Percentiles rank a stretch among this genome's conserved stretches.
These are phyloP conservation scores for Lepidocyrtoides sp. DNA, from an alignment of 2,888 invertebrate species.

Conservation along the genomic window DNA sequence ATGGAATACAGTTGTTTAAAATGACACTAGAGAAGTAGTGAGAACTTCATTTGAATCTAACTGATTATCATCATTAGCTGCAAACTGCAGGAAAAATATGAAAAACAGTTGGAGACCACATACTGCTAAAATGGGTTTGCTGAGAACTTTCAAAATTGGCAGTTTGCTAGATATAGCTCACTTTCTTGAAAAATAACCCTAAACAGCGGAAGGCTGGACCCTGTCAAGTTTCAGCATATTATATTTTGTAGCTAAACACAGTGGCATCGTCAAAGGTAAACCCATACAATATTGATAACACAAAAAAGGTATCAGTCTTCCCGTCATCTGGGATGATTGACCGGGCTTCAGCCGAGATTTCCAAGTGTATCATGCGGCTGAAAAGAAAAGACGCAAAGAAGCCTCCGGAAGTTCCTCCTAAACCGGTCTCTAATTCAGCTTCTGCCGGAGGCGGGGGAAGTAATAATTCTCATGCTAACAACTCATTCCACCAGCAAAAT, in stretches of 20 bases:
- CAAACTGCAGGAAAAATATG: too few species aligned
- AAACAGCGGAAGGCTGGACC: not conserved
- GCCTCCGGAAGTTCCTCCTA: conserved; percentile 82
- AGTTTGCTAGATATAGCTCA: conserved; percentile 23
- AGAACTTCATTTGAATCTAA: too few species aligned
- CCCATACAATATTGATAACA: conserved; percentile 81
- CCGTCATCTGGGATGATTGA: conserved; percentile 96
- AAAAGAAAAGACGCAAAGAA: conserved; percentile 84
- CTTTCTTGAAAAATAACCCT: conserved; percentile 9
- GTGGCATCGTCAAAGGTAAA: conserved; percentile 79
- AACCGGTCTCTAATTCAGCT: conserved; percentile 63
- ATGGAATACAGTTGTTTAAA: too few species aligned
- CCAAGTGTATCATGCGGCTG: conserved; percentile 91
- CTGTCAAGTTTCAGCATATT: not conserved
- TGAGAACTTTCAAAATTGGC: not conserved
- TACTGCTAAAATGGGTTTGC: conserved; percentile 3
- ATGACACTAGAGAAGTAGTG: too few species aligned
- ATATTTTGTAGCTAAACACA: conserved; percentile 42
- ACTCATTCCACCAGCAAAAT: conserved; percentile 72
- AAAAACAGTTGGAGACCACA: too few species aligned
- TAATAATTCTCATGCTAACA: conserved; percentile 61
- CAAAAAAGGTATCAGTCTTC: conserved; percentile 86
- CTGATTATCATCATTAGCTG: too few species aligned
- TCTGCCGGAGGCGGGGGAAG: conserved; percentile 45
- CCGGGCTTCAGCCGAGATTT: conserved; percentile 95